Evolutionary conservation across 2,888 invertebrate genomes (phyloP).

Genomic region (Philereme vetulata): DNA sequence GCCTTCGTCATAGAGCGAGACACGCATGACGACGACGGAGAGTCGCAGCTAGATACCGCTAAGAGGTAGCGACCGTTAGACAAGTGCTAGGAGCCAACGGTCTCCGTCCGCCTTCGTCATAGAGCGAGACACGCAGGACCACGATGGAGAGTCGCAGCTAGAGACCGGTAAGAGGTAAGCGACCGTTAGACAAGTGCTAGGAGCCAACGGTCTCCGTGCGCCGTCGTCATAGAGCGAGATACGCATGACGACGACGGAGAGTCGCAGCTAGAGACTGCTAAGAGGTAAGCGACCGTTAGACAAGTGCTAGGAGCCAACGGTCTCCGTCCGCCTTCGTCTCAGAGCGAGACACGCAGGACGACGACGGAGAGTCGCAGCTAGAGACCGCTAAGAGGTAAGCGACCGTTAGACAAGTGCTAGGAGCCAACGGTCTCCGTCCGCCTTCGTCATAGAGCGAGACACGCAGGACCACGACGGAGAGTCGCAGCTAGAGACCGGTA

Average conservation of each 20-base stretch:
- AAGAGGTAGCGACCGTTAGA: no score
- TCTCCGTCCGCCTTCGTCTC: conserved; percentile 3
- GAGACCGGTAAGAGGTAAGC: conserved; percentile 82
- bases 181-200: no score
- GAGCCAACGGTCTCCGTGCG: no score
- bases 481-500: conserved; percentile 89
- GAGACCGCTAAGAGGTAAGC: conserved; percentile 82
- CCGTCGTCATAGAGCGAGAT: conserved; percentile 57
- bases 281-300: neutral
- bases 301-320: no score
- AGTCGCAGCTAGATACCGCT: neutral
- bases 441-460: conserved; percentile 66
- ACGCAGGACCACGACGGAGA: conserved; percentile 85
- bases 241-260: conserved; percentile 85
- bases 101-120: no score
- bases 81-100: conserved; percentile 51
- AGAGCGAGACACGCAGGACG: conserved; percentile 73
- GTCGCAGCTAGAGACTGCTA: conserved; percentile 89
- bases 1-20: no score
- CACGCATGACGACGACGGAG: neutral
- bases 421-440: conserved; percentile 80
- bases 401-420: neutral
- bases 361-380: conserved; percentile 89
- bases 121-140: conserved; percentile 73
- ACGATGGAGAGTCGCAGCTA: conserved; percentile 89